phyloP scores from a whole-genome alignment of 2,113 vertebrate species.

The Stigmatopora nigra region DNA sequence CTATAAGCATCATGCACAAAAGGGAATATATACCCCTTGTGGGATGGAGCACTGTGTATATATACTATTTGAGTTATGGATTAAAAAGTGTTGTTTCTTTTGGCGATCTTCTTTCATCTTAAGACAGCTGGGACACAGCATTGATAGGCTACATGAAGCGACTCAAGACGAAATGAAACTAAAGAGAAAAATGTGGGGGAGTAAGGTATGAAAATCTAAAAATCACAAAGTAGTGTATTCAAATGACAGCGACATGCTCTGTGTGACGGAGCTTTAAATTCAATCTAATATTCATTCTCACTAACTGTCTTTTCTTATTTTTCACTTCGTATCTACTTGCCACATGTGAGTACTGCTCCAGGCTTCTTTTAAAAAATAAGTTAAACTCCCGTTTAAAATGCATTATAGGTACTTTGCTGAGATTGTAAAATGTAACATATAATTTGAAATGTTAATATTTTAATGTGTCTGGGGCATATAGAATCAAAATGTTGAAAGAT shows the following conservation, averaged over 20 bases:
- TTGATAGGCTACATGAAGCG: slow-evolving; percentile 31
- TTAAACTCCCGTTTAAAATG: background rate
- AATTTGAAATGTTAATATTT: background rate
- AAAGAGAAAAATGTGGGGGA: background rate
- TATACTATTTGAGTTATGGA: background rate
- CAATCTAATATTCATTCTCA: slow-evolving; percentile 42
- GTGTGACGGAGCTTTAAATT: slow-evolving; percentile 43
- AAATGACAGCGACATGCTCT: slow-evolving; percentile 41
- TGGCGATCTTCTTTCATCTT: slow-evolving; percentile 43
- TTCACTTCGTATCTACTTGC: slow-evolving; percentile 9
- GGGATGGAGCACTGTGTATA: background rate
- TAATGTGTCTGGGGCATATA: background rate
- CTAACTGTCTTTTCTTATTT: slow-evolving; percentile 42
- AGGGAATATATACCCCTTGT: background rate
- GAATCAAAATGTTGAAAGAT: background rate
- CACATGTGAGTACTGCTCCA: slow-evolving; percentile 11
- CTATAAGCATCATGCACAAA: slow-evolving; percentile 4
- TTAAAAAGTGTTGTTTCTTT: slow-evolving; percentile 4
- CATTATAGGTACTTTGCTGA: background rate
- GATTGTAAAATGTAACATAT: background rate
- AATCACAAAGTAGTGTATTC: slow-evolving; percentile 34
- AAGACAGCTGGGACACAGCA: slow-evolving; percentile 28
- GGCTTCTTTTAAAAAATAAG: background rate
- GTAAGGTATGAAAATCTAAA: slow-evolving; percentile 14
- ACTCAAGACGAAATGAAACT: slow-evolving; percentile 28